Evolutionary conservation across 2,113 vertebrate species (phyloP).

Genomic region (Notothenia coriiceps): DNA sequence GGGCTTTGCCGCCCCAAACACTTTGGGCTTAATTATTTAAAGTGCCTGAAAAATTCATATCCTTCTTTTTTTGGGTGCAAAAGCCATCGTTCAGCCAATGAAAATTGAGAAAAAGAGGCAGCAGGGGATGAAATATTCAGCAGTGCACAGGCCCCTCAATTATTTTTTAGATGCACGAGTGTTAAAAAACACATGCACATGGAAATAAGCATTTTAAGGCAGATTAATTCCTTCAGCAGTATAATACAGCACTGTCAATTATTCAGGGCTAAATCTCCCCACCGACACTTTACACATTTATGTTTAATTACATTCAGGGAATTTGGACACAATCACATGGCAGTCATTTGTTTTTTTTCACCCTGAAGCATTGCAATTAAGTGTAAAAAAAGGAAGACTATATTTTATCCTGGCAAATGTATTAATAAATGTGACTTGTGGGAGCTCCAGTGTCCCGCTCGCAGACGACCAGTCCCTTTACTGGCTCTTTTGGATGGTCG

Average conservation of each 20-base stretch:
- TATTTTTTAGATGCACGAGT: constrained; percentile 76
- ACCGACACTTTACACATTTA: constrained; percentile 64
- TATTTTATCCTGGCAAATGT: constrained; percentile 43
- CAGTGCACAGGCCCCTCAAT: constrained; percentile 71
- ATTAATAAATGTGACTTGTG: constrained; percentile 15
- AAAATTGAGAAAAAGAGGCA: constrained; percentile 61
- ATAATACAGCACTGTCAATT: constrained; percentile 73
- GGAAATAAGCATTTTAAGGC: constrained; percentile 74
- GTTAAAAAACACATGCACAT: constrained; percentile 67
- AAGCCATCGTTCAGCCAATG: constrained; percentile 69
- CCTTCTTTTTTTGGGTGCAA: constrained; percentile 71
- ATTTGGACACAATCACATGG: constrained; percentile 57
- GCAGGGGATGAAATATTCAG: constrained; percentile 77
- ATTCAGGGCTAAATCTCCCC: constrained; percentile 68
- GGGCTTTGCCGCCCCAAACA: constrained; percentile 77
- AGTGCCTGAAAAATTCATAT: constrained; percentile 77
- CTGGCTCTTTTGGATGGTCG: constrained; percentile 15
- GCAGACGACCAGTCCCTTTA: background rate
- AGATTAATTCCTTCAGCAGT: constrained; percentile 61
- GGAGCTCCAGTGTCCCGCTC: constrained; percentile 16
- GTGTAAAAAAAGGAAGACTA: constrained; percentile 16
- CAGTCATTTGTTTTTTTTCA: constrained; percentile 55
- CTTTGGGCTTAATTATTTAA: constrained; percentile 83
- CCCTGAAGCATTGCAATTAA: constrained; percentile 55
- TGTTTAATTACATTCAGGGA: constrained; percentile 68